These are phyloP conservation scores for Diadumene lineata DNA, from an alignment of 92 coral and sea anemone genomes.

Conservation along the genomic window DNA sequence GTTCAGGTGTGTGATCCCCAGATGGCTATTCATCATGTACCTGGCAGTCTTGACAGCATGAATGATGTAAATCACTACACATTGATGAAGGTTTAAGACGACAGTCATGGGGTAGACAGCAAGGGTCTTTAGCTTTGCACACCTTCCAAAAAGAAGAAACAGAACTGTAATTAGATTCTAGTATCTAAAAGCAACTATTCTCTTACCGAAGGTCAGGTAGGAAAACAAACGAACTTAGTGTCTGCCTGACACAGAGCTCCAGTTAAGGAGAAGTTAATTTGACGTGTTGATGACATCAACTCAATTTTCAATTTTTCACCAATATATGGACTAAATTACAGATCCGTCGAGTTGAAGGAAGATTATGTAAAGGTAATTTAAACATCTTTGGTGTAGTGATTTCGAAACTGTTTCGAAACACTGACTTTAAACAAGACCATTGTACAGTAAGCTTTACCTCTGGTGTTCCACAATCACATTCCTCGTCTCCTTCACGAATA, in stretches of 20 bases:
- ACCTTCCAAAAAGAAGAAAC: slow-evolving; percentile 28
- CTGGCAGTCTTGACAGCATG: slow-evolving; percentile 67
- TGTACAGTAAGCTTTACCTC: background rate
- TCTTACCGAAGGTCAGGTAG: background rate
- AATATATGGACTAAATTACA: background rate
- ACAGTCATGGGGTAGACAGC: slow-evolving; percentile 70
- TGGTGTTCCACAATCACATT: slow-evolving; percentile 17
- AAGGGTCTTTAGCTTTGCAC: slow-evolving; percentile 63
- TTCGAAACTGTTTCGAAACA: background rate
- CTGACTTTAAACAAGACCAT: background rate
- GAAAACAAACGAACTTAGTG: background rate
- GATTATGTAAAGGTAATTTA: background rate
- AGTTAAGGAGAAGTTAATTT: background rate
- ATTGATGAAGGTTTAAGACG: slow-evolving; percentile 46
- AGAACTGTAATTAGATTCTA: too few relatives aligned
- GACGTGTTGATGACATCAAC: too few relatives aligned
- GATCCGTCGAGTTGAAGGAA: too few relatives aligned
- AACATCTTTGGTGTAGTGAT: background rate
- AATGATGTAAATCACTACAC: slow-evolving; percentile 78
- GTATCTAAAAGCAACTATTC: background rate
- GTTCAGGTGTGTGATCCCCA: background rate
- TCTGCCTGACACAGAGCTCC: background rate
- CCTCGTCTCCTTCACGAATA: slow-evolving; percentile 17
- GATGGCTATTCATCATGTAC: slow-evolving; percentile 19
- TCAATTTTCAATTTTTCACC: too few relatives aligned